Base-by-base conservation (phyloP, 2,113 vertebrate species). In the Oncorhynchus nerka region DNA sequence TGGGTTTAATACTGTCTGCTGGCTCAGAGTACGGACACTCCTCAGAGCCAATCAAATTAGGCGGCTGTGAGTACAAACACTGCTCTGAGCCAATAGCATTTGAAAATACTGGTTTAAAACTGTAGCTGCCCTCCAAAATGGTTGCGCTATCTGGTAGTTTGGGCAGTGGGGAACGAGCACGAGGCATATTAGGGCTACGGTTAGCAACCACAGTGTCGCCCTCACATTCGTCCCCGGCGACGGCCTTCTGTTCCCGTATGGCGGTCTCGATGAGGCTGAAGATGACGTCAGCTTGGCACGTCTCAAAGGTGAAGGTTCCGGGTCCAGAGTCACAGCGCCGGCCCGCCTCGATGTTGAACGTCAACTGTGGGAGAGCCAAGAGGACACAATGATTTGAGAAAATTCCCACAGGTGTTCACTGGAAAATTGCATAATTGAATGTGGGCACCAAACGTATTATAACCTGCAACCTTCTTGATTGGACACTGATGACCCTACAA, bases 261-360 rank as follows among this genome's bases (percentile, higher is more conserved):
- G 93, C 94, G 0, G 84, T 90, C 86, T 98, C 95, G 59, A 99
- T 96, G 20, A 95, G 81, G n/a, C 79, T 89, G 81, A 99, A 97
- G 48, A 99, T 96, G 71, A 94, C 94, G 0, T 95, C 95, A 24
- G 96, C 95, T 80, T 98, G 94, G 62, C 88, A 88, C 0, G 96
- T 97, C 90, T 99, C 96, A 72, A 99, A 99, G 73, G 88, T 94
- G 89, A 99, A 97, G 20, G 92, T 95, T 3, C 98, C 98, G 0
- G 97, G 94, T 39, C 98, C 98, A 0, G 96, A 98, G 15, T 93
- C 90, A 5, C 97, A 99, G 73, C 97, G 95, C 13, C 97, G 89
- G 6, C 98, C 97, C 0, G 97, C 96, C 88, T 99, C 97, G 0
- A 99, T 95, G n/a, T 95, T 95, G 79, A 99, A 95, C 83, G 93